These are phyloP conservation scores for Huso huso DNA, from an alignment of 2,797 vertebrate genomes.

Conservation along the genomic window DNA sequence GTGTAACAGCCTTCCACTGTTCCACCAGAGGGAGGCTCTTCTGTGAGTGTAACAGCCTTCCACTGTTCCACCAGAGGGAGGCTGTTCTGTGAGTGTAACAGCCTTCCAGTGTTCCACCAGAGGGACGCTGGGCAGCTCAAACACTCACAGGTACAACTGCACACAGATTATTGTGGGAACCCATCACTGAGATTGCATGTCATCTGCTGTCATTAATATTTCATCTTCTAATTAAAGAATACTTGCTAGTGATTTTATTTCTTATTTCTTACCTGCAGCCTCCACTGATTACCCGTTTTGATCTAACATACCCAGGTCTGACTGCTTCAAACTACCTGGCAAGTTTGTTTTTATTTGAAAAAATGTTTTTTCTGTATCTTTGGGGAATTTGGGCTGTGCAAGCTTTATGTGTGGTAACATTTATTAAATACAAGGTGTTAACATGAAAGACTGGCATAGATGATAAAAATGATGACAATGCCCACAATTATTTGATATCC, in stretches of 20 bases:
- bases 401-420: constrained; percentile 14
- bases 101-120: too few relatives aligned
- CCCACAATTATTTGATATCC: too few relatives aligned
- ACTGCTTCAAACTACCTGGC: constrained; percentile 67
- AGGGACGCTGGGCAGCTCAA: too few relatives aligned
- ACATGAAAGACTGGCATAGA: too few relatives aligned
- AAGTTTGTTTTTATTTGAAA: constrained; percentile 47
- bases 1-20: too few relatives aligned
- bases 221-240: constrained; percentile 17
- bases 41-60: too few relatives aligned
- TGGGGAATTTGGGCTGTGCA: constrained; percentile 16
- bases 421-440: too few relatives aligned
- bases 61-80: too few relatives aligned
- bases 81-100: too few relatives aligned
- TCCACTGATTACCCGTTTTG: constrained; percentile 66
- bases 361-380: constrained; percentile 26
- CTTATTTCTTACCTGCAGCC: constrained; percentile 62
- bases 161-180: not conserved
- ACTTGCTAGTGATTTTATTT: constrained; percentile 45
- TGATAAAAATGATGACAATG: too few relatives aligned
- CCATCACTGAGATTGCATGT: constrained; percentile 29
- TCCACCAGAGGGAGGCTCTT: too few relatives aligned
- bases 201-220: constrained; percentile 7
- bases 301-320: constrained; percentile 65
- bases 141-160: not conserved